Evolutionary conservation across 1,140 invertebrate species (phyloP), one percentile per base, ranked within the genome.

Genomic region (Drosophila murphyi): DNA sequence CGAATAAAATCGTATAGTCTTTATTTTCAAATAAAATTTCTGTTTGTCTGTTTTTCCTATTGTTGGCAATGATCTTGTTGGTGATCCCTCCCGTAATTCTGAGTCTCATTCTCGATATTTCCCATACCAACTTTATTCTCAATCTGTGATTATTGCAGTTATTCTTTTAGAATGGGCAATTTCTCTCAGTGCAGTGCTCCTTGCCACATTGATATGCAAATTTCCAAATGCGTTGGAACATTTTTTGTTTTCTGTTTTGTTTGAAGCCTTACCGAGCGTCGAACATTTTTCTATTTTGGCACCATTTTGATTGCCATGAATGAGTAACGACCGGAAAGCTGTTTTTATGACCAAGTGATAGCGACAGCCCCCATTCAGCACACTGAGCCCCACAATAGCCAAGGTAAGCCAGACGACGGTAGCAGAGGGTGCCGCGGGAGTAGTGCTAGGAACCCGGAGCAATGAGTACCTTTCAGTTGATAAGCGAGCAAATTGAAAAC

Each of bases 311-410:
- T 88, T 89, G 85, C 78, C 80, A 89, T 89, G 85, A 89, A 89
- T 89, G 85, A 89, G 85, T 89, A 89, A 89, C 85, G 85, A 89
- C 78, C 85, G 85, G 85, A 89, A 89, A 89, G 85, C 85, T 90
- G 85, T 85, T 89, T 89, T 89, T 89, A 89, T 89, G 85, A 60
- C 85, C 86, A 55, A 88, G 76, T 89, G 83, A 88, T 88, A 88
- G 80, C 80, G 32, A 51, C 56, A 69, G 74, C 56, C 72, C 69
- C 39, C 39, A 43, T 43, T 43, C 10, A n/a, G 69, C 39, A 29
- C 55, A 56, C 55, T 10, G 29, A 62, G 48, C 50, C 10, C 31
- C 12, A 65, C 37, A 59, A 65, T 72, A 50, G 62, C 68, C 74
- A 81, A 85, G 82, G 81, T 85, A 65, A 78, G 61, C 78, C 82